Evolutionary conservation across 1,140 invertebrate genomes (phyloP).

Genomic region (Drosophila insularis): DNA sequence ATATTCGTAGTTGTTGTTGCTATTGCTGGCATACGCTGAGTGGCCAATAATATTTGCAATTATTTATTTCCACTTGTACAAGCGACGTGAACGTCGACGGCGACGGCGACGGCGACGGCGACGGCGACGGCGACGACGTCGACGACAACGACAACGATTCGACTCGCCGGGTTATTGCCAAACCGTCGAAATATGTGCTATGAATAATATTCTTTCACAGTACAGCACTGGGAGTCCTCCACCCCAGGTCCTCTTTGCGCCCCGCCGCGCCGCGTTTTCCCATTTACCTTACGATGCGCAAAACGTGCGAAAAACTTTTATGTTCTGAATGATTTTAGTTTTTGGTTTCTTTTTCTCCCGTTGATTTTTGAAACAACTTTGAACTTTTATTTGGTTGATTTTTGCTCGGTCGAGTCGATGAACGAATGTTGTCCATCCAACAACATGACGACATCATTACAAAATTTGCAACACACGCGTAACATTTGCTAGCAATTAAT

Average conservation of each 20-base stretch:
- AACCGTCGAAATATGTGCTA: constrained; percentile 60
- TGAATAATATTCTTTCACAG: constrained; percentile 56
- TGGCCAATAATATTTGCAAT: constrained; percentile 79
- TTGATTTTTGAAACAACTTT: constrained; percentile 55
- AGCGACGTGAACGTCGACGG: constrained; percentile 31
- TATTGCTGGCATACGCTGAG: constrained; percentile 68
- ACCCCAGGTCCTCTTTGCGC: background rate
- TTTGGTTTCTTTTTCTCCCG: constrained; percentile 3
- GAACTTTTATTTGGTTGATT: constrained; percentile 53
- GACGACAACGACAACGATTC: constrained; percentile 12
- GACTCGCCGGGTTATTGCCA: constrained; percentile 48
- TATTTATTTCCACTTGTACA: constrained; percentile 66
- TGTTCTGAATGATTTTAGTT: constrained; percentile 42
- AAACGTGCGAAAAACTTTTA: constrained; percentile 79
- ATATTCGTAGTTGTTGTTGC: constrained; percentile 41
- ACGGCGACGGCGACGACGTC: constrained; percentile 24
- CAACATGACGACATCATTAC: constrained; percentile 62
- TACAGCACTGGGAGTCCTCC: constrained; percentile 16
- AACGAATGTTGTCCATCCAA: constrained; percentile 14
- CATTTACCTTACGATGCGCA: constrained; percentile 36
- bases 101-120: constrained; percentile 16
- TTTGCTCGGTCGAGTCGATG: constrained; percentile 16
- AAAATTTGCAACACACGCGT: constrained; percentile 60
- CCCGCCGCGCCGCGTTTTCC: background rate
- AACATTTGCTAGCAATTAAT: constrained; percentile 78